Conservation (phyloP, 2,113 vertebrate genomes). For the Tragulus kanchil region DNA sequence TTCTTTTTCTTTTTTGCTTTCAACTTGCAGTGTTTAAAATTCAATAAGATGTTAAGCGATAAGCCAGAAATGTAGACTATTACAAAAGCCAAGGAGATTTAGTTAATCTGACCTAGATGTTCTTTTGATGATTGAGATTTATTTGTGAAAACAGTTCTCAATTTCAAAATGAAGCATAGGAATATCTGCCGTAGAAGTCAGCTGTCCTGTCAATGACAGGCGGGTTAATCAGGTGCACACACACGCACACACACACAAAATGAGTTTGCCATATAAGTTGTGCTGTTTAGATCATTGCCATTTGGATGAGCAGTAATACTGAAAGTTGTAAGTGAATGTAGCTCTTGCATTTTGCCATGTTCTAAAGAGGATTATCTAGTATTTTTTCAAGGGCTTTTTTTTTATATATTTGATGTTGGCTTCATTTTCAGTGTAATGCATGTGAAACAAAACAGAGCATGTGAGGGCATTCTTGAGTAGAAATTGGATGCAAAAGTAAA, state of each 20-base stretch:
- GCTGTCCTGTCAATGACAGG: conserved; percentile 80
- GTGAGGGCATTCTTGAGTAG: conserved; percentile 15
- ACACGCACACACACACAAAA: no score
- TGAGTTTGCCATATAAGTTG: conserved; percentile 89
- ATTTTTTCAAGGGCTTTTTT: conserved; percentile 86
- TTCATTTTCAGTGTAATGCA: conserved; percentile 73
- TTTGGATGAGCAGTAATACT: conserved; percentile 88
- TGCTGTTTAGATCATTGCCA: conserved; percentile 88
- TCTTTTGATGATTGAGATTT: conserved; percentile 92
- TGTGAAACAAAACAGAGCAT: conserved; percentile 39
- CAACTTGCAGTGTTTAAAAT: conserved; percentile 85
- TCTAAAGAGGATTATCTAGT: conserved; percentile 94
- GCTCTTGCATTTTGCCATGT: conserved; percentile 88
- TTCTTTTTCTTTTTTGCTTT: conserved; percentile 67
- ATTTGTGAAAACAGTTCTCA: conserved; percentile 89
- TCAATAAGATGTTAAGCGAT: conserved; percentile 89
- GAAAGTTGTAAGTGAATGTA: conserved; percentile 90
- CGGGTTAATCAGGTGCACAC: conserved; percentile 83
- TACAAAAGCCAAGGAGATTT: conserved; percentile 89
- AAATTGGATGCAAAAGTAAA: background rate
- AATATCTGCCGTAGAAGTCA: conserved; percentile 84
- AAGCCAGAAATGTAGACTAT: conserved; percentile 88
- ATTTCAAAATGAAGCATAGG: conserved; percentile 89
- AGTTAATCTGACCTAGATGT: conserved; percentile 94
- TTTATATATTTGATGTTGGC: conserved; percentile 77